Evolutionary conservation across 2,888 invertebrate species (phyloP), one percentile per base, ranked within the genome.

Genomic region (Carabus problematicus): DNA sequence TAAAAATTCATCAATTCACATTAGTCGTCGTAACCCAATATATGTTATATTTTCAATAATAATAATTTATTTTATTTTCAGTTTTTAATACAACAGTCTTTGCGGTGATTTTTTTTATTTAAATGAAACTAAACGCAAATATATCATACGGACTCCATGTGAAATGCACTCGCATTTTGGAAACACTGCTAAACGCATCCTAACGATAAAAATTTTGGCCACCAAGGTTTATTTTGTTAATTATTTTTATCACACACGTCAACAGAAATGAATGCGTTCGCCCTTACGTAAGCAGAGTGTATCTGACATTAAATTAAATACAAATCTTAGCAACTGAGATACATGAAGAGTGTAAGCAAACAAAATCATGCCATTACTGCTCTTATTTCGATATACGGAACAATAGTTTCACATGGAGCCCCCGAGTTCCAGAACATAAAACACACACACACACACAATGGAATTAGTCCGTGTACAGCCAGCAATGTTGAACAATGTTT

Each of bases 71-170:
- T 69, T 69, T 29, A 29, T 29, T 58, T 61, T 56, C 62, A 61
- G 55, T 69, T 29, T n/a, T n/a, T 61, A 69, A 62, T 69, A 69
- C 56, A 69, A 61, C 69, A 69, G 69, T 69, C 69, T 69, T 67
- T 54, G 68, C 54, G 62, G 69, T 69, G 69, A 69, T 69, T 49
- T 49, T 62, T 69, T 49, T 49, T 62, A 40, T 40, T 29, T 62
- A 43, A 56, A 55, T 54, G 43, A 62, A 54, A 64, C 47, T 49
- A 39, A 49, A 64, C 58, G 14, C 52, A 47, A 64, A 58, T 45
- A 49, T 40, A 45, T 64, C 52, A 18, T 47, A 58, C 66, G 52
- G 61, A n/a, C 69, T 62, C 69, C 69, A 69, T 69, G 69, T 69
- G 69, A 69, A 68, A 55, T 56, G 62, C 39, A 29, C 61, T 39